Percentiles rank a stretch among this genome's conserved stretches.
Evolutionary conservation across 2,888 invertebrate species (phyloP).

Genomic region (Aporophyla lueneburgensis): DNA sequence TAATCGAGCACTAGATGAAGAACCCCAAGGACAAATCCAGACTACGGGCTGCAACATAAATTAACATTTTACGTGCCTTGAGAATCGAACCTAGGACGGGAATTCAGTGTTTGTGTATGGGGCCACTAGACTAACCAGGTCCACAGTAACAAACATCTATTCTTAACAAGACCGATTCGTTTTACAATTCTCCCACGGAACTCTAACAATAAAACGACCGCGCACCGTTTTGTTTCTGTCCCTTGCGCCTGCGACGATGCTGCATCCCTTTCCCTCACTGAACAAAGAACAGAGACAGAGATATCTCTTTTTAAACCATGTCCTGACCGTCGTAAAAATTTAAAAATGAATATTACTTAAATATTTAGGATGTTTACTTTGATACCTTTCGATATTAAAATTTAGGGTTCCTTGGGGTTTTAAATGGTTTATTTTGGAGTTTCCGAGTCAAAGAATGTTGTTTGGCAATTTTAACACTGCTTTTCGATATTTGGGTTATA

Average conservation of each 20-base stretch:
- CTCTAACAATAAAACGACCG: slow-evolving; percentile 72
- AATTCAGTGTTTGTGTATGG: too few species aligned
- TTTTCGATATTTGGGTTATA: not conserved
- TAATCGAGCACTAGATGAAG: too few species aligned
- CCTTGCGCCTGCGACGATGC: slow-evolving; percentile 69
- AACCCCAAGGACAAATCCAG: too few species aligned
- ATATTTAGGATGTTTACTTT: slow-evolving; percentile 82
- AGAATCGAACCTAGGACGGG: too few species aligned
- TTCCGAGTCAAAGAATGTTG: slow-evolving; percentile 14
- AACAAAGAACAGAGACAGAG: slow-evolving; percentile 21
- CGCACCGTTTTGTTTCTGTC: slow-evolving; percentile 80
- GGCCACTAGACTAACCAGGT: too few species aligned
- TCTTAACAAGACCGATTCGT: slow-evolving; percentile 11
- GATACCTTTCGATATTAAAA: slow-evolving; percentile 70
- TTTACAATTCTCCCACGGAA: slow-evolving; percentile 31
- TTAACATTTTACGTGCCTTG: too few species aligned
- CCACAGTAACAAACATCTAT: not conserved
- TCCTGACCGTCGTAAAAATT: slow-evolving; percentile 68
- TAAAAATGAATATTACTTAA: slow-evolving; percentile 69
- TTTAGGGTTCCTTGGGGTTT: slow-evolving; percentile 61
- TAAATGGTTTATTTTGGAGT: slow-evolving; percentile 16
- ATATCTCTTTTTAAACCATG: slow-evolving; percentile 57
- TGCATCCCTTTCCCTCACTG: slow-evolving; percentile 25
- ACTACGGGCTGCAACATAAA: too few species aligned
- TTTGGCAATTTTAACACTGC: not conserved